phyloP scores from a whole-genome alignment of 1,140 invertebrate genomes.

The Wiebesia pumilae region DNA sequence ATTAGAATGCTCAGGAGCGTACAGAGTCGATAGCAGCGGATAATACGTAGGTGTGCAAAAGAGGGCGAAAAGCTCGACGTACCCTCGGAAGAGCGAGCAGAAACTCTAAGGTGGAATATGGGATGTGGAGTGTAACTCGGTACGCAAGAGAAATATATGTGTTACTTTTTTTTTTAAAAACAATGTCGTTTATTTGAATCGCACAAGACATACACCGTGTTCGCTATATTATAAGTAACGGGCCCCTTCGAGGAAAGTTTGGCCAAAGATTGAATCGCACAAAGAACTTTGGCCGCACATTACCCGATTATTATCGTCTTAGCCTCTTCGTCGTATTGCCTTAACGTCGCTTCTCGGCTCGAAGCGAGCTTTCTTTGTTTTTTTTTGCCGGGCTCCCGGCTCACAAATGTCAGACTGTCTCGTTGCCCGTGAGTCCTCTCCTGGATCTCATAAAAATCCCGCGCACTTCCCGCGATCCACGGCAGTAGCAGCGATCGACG shows the following conservation, averaged over 20 bases:
- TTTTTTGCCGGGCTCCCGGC: too few relatives aligned
- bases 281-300: constrained; percentile 62
- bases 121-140: neutral
- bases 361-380: too few relatives aligned
- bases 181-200: constrained; percentile 76
- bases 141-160: neutral
- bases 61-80: too few relatives aligned
- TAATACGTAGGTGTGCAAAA: too few relatives aligned
- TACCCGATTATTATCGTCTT: constrained; percentile 59
- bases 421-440: constrained; percentile 55
- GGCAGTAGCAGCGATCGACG: too few relatives aligned
- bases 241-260: constrained; percentile 62
- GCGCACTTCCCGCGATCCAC: too few relatives aligned
- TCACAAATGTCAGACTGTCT: too few relatives aligned
- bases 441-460: too few relatives aligned
- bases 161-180: constrained; percentile 70
- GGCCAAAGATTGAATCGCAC: constrained; percentile 61
- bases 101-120: neutral
- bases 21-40: too few relatives aligned
- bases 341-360: constrained; percentile 70
- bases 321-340: constrained; percentile 71
- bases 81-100: too few relatives aligned
- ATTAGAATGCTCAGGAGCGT: too few relatives aligned
- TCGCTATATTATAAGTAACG: constrained; percentile 74
- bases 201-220: constrained; percentile 76